Conservation (phyloP, 2,113 vertebrate genomes). For the Muntiacus muntjak region DNA sequence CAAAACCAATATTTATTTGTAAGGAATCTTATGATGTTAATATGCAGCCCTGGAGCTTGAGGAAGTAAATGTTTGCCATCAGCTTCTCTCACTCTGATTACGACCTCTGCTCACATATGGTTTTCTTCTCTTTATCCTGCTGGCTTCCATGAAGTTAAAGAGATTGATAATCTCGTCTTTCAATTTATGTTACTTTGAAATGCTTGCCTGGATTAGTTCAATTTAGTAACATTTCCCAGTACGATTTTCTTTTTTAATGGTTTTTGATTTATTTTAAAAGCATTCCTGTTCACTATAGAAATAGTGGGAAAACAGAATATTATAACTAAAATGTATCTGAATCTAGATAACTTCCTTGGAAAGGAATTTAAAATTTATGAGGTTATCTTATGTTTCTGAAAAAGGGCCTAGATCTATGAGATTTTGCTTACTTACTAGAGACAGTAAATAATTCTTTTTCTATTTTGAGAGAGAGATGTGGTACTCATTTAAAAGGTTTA, state of each 20-base stretch:
- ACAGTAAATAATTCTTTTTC: neutral
- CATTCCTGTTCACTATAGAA: neutral
- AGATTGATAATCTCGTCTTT: neutral
- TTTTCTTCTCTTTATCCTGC: neutral
- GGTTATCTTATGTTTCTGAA: neutral
- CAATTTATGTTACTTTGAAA: neutral
- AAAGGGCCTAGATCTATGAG: neutral
- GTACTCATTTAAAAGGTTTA: neutral
- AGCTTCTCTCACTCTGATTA: neutral
- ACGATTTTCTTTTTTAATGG: neutral
- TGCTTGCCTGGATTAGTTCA: neutral
- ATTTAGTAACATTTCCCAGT: neutral
- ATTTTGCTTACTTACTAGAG: neutral
- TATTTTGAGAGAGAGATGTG: neutral
- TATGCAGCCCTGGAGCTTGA: neutral
- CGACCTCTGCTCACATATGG: neutral
- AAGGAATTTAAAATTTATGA: neutral
- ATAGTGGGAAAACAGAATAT: neutral
- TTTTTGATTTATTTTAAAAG: neutral
- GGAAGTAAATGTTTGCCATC: neutral
- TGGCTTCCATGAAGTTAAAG: neutral
- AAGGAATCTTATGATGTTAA: neutral
- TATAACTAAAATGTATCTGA: neutral
- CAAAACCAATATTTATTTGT: constrained; percentile 17
- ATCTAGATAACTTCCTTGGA: neutral